Conservation (phyloP, 2,113 vertebrate genomes). For the Poeciliopsis prolifica region DNA sequence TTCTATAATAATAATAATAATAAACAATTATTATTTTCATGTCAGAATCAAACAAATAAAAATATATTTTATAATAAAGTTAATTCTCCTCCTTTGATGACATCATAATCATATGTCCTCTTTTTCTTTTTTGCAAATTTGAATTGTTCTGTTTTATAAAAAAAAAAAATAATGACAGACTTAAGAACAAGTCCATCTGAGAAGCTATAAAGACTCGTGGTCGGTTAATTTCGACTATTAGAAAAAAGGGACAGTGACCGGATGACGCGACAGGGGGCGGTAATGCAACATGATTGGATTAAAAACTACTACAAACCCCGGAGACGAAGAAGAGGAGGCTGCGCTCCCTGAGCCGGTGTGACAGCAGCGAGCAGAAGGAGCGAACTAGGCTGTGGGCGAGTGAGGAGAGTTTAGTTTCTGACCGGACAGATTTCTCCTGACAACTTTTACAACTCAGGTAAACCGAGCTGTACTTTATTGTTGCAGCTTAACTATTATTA, state of each 20-base stretch:
- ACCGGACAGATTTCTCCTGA: neutral
- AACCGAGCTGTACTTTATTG: neutral
- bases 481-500: neutral
- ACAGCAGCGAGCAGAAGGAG: neutral
- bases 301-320: too few species aligned
- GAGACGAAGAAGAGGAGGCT: neutral
- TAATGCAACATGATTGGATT: too few species aligned
- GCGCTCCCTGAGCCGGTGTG: too few species aligned
- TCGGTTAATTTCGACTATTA: too few species aligned
- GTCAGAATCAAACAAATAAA: constrained; percentile 6
- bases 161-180: too few species aligned
- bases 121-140: neutral
- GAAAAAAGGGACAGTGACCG: too few species aligned
- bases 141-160: too few species aligned
- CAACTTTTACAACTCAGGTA: constrained; percentile 7
- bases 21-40: too few species aligned
- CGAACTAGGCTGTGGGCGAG: neutral
- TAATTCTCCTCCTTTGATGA: neutral
- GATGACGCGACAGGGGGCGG: too few species aligned
- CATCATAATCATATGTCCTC: neutral
- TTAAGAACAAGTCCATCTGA: neutral
- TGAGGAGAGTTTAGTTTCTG: neutral
- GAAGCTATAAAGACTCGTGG: neutral
- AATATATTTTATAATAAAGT: constrained; percentile 7
- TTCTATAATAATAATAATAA: too few species aligned